These are phyloP conservation scores for Chamaea fasciata DNA, from an alignment of 2,113 vertebrate species.

Conservation along the genomic window DNA sequence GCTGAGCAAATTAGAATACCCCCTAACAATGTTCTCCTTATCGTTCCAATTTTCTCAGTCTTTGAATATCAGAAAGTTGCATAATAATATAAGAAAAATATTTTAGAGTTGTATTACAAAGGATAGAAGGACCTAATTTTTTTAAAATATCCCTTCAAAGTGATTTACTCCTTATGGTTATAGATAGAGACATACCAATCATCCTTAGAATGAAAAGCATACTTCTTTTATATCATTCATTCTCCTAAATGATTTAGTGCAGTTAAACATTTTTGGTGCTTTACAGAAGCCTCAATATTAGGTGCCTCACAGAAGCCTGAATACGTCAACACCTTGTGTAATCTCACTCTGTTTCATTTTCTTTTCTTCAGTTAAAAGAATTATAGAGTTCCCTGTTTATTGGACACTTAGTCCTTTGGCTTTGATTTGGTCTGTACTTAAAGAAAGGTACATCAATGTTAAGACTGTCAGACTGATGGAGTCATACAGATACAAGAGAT, in stretches of 20 bases:
- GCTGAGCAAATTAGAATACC: neutral
- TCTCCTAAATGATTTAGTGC: neutral
- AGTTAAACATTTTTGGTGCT: neutral
- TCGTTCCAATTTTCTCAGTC: neutral
- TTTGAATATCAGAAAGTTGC: neutral
- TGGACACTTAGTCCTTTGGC: neutral
- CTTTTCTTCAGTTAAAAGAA: neutral
- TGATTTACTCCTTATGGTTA: neutral
- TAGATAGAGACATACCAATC: neutral
- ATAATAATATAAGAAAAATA: neutral
- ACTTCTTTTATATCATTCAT: neutral
- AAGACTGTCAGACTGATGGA: conserved; percentile 32
- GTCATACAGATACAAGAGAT: conserved; percentile 22
- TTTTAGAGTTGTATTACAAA: neutral
- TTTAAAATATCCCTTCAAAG: neutral
- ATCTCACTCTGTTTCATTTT: neutral
- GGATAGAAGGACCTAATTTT: neutral
- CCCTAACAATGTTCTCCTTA: neutral
- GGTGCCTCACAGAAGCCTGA: neutral
- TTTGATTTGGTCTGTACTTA: neutral
- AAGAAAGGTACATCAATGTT: neutral
- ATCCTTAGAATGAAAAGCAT: neutral
- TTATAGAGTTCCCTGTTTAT: neutral
- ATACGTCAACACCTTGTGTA: neutral
- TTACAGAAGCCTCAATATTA: neutral